Evolutionary conservation across 2,797 vertebrate genomes (phyloP).

Genomic region (Thripadectes ignobilis): DNA sequence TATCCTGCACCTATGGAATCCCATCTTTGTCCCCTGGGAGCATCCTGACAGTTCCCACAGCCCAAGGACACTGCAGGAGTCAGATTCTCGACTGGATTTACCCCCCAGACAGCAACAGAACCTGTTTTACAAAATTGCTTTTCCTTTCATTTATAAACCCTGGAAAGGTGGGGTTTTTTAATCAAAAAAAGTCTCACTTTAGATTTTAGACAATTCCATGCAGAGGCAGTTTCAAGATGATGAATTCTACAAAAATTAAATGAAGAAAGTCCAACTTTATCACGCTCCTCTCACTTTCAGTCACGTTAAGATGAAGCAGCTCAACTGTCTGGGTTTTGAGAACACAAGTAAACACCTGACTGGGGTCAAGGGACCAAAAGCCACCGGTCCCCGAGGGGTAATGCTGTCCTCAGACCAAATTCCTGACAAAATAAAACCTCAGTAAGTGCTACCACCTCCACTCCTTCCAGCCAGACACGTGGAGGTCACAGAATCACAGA

Average conservation of each 20-base stretch:
- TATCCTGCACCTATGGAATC: rapidly evolving
- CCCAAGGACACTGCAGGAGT: neutral
- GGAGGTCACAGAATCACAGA: neutral
- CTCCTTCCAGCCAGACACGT: neutral
- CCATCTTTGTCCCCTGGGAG: neutral
- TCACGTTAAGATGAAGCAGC: rapidly evolving
- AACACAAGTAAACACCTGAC: neutral
- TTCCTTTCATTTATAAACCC: neutral
- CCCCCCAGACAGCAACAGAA: neutral
- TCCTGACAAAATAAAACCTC: neutral
- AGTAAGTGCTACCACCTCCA: rapidly evolving
- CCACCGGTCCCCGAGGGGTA: rapidly evolving
- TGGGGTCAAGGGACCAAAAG: neutral
- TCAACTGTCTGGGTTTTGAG: rapidly evolving
- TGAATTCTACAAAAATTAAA: neutral
- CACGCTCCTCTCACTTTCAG: neutral
- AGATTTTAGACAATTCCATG: rapidly evolving
- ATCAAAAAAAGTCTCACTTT: neutral
- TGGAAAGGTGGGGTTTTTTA: rapidly evolving
- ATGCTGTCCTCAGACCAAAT: rapidly evolving
- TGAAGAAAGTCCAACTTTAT: rapidly evolving
- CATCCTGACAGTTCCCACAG: neutral
- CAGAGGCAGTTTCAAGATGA: neutral
- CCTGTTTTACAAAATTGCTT: neutral
- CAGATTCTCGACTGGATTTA: neutral